These are phyloP conservation scores for Numenius phaeopus DNA, from an alignment of 2,797 vertebrate genomes.

Conservation along the genomic window DNA sequence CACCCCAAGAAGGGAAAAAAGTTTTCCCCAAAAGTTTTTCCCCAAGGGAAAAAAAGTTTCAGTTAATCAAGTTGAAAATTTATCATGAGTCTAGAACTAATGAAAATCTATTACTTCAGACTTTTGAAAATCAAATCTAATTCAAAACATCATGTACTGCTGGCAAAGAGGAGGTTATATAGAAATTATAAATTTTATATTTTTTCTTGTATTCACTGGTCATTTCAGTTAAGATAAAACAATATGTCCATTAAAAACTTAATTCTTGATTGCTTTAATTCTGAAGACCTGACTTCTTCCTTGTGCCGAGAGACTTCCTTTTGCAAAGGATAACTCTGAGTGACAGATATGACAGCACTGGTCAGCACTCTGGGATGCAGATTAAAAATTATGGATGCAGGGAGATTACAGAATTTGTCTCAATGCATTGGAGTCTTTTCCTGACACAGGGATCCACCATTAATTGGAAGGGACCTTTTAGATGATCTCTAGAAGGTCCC, in stretches of 20 bases:
- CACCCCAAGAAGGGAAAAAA: background rate
- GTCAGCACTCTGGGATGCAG: background rate
- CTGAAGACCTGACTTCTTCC: background rate
- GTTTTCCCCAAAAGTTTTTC: too few species aligned
- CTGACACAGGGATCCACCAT: background rate
- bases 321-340: background rate
- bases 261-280: background rate
- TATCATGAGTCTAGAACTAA: background rate
- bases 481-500: too few species aligned
- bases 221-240: background rate
- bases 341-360: background rate
- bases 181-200: background rate
- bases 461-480: background rate
- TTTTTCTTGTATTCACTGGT: background rate
- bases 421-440: background rate
- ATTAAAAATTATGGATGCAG: background rate
- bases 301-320: background rate
- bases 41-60: background rate
- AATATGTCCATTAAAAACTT: background rate
- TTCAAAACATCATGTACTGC: accelerated
- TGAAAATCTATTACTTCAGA: background rate
- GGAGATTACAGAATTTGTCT: background rate
- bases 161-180: background rate
- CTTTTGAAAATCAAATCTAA: background rate
- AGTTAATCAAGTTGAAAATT: background rate